Conservation (phyloP, 2,797 vertebrate genomes). For the Catamblyrhynchus diadema region DNA sequence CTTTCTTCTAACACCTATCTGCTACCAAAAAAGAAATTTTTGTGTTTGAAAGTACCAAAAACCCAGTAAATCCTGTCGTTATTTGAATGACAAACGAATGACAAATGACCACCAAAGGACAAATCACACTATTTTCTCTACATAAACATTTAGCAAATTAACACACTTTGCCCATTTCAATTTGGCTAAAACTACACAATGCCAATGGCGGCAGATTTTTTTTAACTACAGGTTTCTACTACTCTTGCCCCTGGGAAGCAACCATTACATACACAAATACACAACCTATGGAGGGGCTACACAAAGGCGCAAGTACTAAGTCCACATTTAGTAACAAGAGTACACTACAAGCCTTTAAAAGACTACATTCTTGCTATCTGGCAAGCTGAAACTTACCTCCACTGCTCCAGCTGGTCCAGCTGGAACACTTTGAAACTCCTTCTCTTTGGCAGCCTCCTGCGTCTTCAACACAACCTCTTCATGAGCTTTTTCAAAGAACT, state of each 20-base stretch:
- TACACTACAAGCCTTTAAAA: background rate
- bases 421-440: conserved; percentile 91
- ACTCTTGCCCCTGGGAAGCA: background rate
- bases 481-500: conserved; percentile 96
- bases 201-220: background rate
- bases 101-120: background rate
- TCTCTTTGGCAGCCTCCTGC: conserved; percentile 94
- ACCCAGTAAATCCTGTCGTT: background rate
- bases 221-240: background rate
- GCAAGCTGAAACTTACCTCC: conserved; percentile 77
- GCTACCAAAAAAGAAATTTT: background rate
- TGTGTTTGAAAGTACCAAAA: background rate
- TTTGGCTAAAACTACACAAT: background rate
- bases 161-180: background rate
- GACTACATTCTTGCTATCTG: background rate
- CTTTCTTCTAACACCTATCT: background rate
- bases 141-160: background rate
- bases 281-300: background rate
- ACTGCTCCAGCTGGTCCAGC: conserved; percentile 92
- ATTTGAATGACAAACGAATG: background rate
- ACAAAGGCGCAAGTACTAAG: background rate
- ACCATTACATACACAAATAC: background rate
- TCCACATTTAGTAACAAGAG: background rate
- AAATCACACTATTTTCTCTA: background rate
- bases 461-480: conserved; percentile 96